Evolutionary conservation across 2,888 invertebrate species (phyloP), one percentile per base, ranked within the genome.

Genomic region (Phalangium opilio): DNA sequence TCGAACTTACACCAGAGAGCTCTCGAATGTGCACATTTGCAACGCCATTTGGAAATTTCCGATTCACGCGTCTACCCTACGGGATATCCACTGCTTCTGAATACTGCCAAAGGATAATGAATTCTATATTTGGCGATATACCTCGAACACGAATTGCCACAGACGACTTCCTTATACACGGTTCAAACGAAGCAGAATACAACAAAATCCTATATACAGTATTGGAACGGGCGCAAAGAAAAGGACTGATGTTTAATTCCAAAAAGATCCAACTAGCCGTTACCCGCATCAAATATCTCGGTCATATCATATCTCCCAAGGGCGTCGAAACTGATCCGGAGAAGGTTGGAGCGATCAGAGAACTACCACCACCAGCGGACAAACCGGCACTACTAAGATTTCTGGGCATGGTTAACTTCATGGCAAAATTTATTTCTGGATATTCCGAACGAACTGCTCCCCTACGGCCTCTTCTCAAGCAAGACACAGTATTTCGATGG

Each of bases 61-160:
- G 57, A 41, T 58, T 57, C 38, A 61, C 54, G 3, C 47, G 63
- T 12, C 40, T 62, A 36, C 56, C 60, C 55, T 63, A 58, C 49
- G 63, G 62, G 1, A 43, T 64, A 1, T 58, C 61, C 1, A 52
- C 58, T 43, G 63, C 61, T n/a, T 62, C 64, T n/a, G 60, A 60
- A 7, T 60, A 57, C 19, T 64, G 55, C 54, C 61, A 64, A 53
- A 40, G 61, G 44, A 14, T 20, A 12, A 39, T 41, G 40, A 41
- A 40, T 11, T 27, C 19, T 14, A 10, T 38, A 4, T 40, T 44
- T 18, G 34, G 43, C 12, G 10, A 35, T 34, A 14, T 18, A 15
- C 40, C 41, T 12, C 27, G 41, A 15, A 39, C 40, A 10, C n/a
- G 21, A 14, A 41, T 39, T n/a, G 36, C 35, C 14, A 44, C 40